These are phyloP conservation scores for Microctonus hyperodae DNA, from an alignment of 2,888 invertebrate species.

Conservation along the genomic window DNA sequence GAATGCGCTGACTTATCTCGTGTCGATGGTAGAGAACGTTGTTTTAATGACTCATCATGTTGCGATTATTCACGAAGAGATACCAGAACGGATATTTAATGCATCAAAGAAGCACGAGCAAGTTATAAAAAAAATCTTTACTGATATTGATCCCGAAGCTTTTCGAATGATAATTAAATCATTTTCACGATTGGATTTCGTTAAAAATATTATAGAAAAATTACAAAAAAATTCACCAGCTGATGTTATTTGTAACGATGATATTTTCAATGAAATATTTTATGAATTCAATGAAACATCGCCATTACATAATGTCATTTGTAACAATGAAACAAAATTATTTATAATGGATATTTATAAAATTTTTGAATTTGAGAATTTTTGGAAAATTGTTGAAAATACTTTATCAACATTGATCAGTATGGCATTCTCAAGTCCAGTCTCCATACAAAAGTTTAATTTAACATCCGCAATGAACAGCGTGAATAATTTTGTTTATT, in stretches of 20 bases:
- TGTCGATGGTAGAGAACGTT: conserved; percentile 47
- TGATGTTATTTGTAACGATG: conserved; percentile 46
- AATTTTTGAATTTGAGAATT: conserved; percentile 48
- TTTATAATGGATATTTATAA: conserved; percentile 50
- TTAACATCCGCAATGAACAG: conserved; percentile 48
- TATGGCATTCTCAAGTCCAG: conserved; percentile 44
- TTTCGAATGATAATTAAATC: conserved; percentile 47
- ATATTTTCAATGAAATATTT: conserved; percentile 47
- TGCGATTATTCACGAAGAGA: conserved; percentile 50
- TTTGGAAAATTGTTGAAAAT: conserved; percentile 46
- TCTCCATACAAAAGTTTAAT: conserved; percentile 49
- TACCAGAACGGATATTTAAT: conserved; percentile 43
- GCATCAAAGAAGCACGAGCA: conserved; percentile 45
- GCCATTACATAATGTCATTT: conserved; percentile 43
- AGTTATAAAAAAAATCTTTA: conserved; percentile 46
- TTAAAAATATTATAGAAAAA: conserved; percentile 46
- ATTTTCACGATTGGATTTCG: conserved; percentile 47
- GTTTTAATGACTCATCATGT: conserved; percentile 50
- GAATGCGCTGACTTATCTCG: conserved; percentile 48
- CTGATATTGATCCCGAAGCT: conserved; percentile 45
- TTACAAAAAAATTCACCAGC: conserved; percentile 34
- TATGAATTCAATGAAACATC: conserved; percentile 40
- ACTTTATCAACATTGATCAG: conserved; percentile 48
- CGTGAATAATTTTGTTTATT: conserved; percentile 44
- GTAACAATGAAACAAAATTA: conserved; percentile 47